These are phyloP conservation scores for Bursaphelenchus mucronatus DNA, from an alignment of 1,140 invertebrate genomes.

Conservation along the genomic window DNA sequence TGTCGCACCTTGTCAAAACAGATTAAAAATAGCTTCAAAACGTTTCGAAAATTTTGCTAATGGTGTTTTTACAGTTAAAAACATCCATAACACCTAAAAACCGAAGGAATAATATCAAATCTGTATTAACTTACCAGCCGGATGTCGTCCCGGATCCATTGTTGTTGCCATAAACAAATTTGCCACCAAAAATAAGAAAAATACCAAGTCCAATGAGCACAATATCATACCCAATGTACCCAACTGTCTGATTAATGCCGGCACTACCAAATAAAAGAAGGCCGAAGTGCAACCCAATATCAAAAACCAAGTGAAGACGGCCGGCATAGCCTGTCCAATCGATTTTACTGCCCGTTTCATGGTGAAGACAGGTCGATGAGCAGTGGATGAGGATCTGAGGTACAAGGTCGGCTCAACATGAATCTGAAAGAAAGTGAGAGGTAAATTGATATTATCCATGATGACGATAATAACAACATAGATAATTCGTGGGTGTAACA, in stretches of 20 bases:
- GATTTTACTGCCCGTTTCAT: slow-evolving; percentile 32
- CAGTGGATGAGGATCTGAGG: too few species aligned
- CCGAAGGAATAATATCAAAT: not conserved
- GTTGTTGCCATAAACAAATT: slow-evolving; percentile 97
- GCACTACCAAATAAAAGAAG: slow-evolving; percentile 83
- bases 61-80: too few species aligned
- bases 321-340: slow-evolving; percentile 66
- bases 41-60: too few species aligned
- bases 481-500: too few species aligned
- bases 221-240: slow-evolving; percentile 70
- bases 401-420: too few species aligned
- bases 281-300: slow-evolving; percentile 80
- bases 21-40: too few species aligned
- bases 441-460: too few species aligned
- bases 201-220: slow-evolving; percentile 82
- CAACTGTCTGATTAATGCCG: slow-evolving; percentile 32
- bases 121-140: slow-evolving; percentile 73
- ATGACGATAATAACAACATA: too few species aligned
- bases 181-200: slow-evolving; percentile 91
- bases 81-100: not conserved
- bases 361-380: too few species aligned
- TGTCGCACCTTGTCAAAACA: too few species aligned
- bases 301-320: slow-evolving; percentile 88
- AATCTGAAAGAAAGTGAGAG: too few species aligned
- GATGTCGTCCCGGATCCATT: slow-evolving; percentile 98